Percentiles rank a stretch among this genome's conserved stretches.
Conservation (phyloP, 2,888 invertebrate genomes). For the Desoria tigrina region DNA sequence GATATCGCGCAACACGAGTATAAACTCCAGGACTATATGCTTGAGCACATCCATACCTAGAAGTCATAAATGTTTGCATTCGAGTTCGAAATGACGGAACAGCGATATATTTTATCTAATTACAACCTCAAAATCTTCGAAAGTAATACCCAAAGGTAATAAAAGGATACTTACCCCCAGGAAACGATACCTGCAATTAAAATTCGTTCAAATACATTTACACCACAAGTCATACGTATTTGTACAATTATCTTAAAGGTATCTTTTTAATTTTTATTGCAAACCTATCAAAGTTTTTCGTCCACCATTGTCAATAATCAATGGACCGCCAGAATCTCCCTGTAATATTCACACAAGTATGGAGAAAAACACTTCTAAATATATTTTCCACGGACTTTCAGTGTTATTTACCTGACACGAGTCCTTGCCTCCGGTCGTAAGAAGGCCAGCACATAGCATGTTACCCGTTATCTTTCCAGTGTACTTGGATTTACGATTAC, state of each 20-base stretch:
- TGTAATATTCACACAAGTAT: not conserved
- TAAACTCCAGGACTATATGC: constrained; percentile 42
- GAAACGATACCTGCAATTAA: constrained; percentile 28
- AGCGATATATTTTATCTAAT: no score
- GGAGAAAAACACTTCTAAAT: no score
- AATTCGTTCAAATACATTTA: not conserved
- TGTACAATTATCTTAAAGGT: not conserved
- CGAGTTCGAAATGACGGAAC: not conserved
- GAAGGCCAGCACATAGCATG: constrained; percentile 41
- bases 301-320: constrained; percentile 50
- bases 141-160: not conserved
- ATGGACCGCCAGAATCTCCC: constrained; percentile 40
- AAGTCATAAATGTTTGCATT: not conserved
- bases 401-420: constrained; percentile 32
- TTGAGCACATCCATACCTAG: constrained; percentile 40
- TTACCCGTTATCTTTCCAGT: constrained; percentile 46
- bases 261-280: not conserved
- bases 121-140: no score
- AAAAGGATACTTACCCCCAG: constrained; percentile 40
- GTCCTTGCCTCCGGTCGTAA: constrained; percentile 39
- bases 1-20: constrained; percentile 37
- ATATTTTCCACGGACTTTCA: no score
- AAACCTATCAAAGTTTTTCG: constrained; percentile 44
- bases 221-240: not conserved
- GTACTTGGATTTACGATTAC: constrained; percentile 56